phyloP scores from a whole-genome alignment of 2,797 vertebrate species.

The Cyprinodon diabolis region DNA sequence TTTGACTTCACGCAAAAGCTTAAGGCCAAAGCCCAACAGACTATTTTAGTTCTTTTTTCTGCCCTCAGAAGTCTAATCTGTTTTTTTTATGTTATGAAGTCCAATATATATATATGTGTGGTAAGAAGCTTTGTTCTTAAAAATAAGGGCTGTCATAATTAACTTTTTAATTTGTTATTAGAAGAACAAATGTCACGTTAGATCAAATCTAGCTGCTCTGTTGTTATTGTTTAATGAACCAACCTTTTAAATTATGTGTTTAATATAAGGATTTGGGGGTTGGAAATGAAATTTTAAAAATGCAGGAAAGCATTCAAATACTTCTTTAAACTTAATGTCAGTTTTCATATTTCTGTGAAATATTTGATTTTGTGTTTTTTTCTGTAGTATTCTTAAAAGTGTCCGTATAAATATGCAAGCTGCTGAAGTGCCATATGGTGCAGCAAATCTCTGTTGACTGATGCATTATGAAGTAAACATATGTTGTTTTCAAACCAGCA shows the following conservation, averaged over 20 bases:
- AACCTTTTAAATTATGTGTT: slow-evolving; percentile 40
- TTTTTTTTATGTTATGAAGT: slow-evolving; percentile 31
- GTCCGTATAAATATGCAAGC: slow-evolving; percentile 56
- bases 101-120: slow-evolving; percentile 28
- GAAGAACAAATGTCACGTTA: slow-evolving; percentile 18
- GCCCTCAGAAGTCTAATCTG: slow-evolving; percentile 39
- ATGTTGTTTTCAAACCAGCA: slow-evolving; percentile 66
- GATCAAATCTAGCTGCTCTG: slow-evolving; percentile 40
- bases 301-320: slow-evolving; percentile 9
- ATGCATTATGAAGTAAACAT: slow-evolving; percentile 78
- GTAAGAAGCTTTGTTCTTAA: slow-evolving; percentile 13
- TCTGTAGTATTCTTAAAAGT: slow-evolving; percentile 38
- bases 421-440: slow-evolving; percentile 71
- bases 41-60: slow-evolving; percentile 25
- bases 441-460: slow-evolving; percentile 68
- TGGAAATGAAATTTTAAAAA: too few species aligned
- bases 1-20: slow-evolving; percentile 25
- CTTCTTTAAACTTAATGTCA: slow-evolving; percentile 15
- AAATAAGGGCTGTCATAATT: slow-evolving; percentile 35
- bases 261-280: slow-evolving; percentile 30
- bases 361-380: slow-evolving; percentile 39
- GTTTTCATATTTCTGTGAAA: slow-evolving; percentile 22
- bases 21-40: slow-evolving; percentile 27
- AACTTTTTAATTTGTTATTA: slow-evolving; percentile 30
- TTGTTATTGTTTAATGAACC: slow-evolving; percentile 46